Base-by-base conservation (phyloP, 2,888 invertebrate genomes). In the Drosophila borealis region DNA sequence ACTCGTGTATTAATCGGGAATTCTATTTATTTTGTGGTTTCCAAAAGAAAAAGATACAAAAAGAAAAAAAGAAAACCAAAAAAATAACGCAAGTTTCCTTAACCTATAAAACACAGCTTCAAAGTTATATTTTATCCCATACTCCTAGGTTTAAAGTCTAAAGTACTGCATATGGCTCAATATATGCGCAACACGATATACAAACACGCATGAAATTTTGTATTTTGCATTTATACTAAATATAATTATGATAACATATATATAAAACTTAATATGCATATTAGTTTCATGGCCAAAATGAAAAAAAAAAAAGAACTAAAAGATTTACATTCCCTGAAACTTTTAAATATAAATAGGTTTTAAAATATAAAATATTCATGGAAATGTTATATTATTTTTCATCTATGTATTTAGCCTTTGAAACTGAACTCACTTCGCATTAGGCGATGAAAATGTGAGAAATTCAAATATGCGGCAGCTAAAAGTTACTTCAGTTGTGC, bases 211-310 rank as follows among this genome's bases (percentile, higher is more conserved):
- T 78, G 75, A 56, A 74, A 64, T 61, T 78, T 78, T 78, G 63
- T 75, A 78, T 75, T 78, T 78, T 75, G 69, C 76, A 79, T 80
- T 80, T 76, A 76, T 57, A 70, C 56, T 79, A 80, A 70, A 69
- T 56, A 70, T 79, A 76, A 74, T 79, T 76, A 74, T 55, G 59
- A 67, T 60, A 39, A 74, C 61, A 72, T 61, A 62, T 51, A 46
- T 53, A 39, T 10, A 53, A 29, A 53, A 54, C 29, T 64, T 45
- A 41, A 64, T 41, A 56, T 53, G 55, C 54, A 74, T 74, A 46
- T 53, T 73, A 62, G 76, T 74, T 51, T 45, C 49, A 59, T 68
- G 34, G 51, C 37, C 49, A 59, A 61, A 39, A 55, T 41, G 50
- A 48, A 44, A 5, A 42, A 4, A 29, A 14, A 1, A 34, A 29